Conservation (phyloP, 2,113 vertebrate genomes). For the Xiphophorus couchianus region DNA sequence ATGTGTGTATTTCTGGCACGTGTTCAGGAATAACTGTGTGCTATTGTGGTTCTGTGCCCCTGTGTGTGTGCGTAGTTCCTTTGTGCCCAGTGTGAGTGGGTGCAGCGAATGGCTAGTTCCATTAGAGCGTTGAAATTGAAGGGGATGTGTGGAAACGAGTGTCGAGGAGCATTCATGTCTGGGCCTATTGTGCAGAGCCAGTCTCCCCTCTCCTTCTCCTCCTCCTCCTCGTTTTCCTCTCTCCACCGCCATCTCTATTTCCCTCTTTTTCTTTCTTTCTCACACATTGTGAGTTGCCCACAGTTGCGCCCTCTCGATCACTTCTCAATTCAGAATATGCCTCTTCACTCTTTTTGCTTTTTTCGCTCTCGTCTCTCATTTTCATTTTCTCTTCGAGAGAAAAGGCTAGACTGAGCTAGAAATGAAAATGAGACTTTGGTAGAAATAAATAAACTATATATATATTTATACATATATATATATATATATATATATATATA, state of each 20-base stretch:
- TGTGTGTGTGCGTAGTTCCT: conserved; percentile 11
- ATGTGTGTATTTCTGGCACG: background rate
- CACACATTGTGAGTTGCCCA: conserved; percentile 19
- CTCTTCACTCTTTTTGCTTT: conserved; percentile 25
- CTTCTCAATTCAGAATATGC: conserved; percentile 59
- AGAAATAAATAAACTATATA: background rate
- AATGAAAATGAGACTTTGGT: background rate
- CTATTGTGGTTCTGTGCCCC: conserved; percentile 21
- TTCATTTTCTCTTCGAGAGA: conserved; percentile 39
- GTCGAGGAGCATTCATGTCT: conserved; percentile 74
- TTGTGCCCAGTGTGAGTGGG: conserved; percentile 61
- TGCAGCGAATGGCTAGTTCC: conserved; percentile 58
- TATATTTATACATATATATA: too few species aligned
- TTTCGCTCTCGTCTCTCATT: conserved; percentile 18
- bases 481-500: too few species aligned
- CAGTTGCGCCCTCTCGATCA: conserved; percentile 70
- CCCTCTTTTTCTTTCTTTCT: conserved; percentile 42
- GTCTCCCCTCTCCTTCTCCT: conserved; percentile 16
- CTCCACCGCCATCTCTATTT: conserved; percentile 60
- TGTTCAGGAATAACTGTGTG: conserved; percentile 20
- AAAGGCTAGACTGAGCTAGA: conserved; percentile 17
- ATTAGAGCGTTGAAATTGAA: conserved; percentile 79
- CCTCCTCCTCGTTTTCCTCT: conserved; percentile 26
- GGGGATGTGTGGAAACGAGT: conserved; percentile 75
- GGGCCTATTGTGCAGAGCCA: conserved; percentile 68